Base-by-base conservation (phyloP, 2,888 invertebrate species). In the Xylota sylvarum region DNA sequence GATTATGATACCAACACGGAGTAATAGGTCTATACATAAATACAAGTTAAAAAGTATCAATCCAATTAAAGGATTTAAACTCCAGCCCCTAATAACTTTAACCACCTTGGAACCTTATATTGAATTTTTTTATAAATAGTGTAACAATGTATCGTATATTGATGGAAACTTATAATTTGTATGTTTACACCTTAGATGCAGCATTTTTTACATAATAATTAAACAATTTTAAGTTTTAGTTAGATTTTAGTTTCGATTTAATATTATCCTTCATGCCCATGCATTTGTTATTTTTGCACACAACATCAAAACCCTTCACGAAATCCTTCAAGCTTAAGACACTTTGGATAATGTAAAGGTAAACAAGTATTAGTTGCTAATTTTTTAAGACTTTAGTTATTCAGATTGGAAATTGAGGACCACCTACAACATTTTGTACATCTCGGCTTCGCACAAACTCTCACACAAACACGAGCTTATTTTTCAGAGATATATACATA, bases 311-410 rank as follows among this genome's bases (percentile, higher is more conserved):
- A 46, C 9, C 43, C 9, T 32, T 64, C 70, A 79, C 58, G 35
- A 52, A 23, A 64, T 48, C 70, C 46, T 19, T 43, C 12, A 73
- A 58, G 80, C 72, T 65, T 80, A 56, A 48, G 32, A 67, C 52
- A 80, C 60, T 60, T 23, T 65, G 80, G 65, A 80, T 27, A n/a
- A 50, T 67, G 56, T 50, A 50, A 82, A 86, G 86, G 86, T 86
- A 86, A 86, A 73, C 40, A 56, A 65, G 14, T 35, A 64, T 27
- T 14, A 60, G 37, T 62, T 65, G 65, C 50, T 65, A 17, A 46
- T 19, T 55, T 9, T 43, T 56, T 4, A 37, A 62, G 60, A 62
- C 32, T 62, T 55, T 43, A 62, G 43, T 52, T 55, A 76, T 43
- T 62, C 30, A 74, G 40, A 43, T 73, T 60, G 5, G 60, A 35